These are phyloP conservation scores for Platyscapa corneri DNA, from an alignment of 1,140 invertebrate genomes.

Conservation along the genomic window DNA sequence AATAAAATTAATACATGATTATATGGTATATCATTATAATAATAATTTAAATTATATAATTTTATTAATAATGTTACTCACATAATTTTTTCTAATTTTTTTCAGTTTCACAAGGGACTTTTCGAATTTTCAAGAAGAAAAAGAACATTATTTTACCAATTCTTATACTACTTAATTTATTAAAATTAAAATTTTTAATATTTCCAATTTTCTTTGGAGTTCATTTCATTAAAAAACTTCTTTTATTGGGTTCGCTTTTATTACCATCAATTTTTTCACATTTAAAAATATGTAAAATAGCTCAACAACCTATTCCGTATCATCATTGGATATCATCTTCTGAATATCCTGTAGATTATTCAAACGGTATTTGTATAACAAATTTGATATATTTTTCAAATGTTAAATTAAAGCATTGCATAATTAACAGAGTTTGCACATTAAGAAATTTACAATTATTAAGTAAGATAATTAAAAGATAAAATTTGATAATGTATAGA, in stretches of 20 bases:
- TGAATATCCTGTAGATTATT: conserved; percentile 68
- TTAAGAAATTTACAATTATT: no score
- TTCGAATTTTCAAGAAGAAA: conserved; percentile 76
- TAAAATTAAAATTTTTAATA: conserved; percentile 79
- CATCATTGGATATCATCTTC: conserved; percentile 65
- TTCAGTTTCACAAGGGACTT: conserved; percentile 55
- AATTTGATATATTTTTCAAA: not conserved
- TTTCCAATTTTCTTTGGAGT: conserved; percentile 79
- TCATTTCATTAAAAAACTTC: conserved; percentile 81
- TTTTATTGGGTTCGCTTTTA: conserved; percentile 78
- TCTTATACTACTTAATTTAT: conserved; percentile 77
- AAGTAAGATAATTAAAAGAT: no score
- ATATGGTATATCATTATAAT: no score
- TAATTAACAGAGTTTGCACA: no score
- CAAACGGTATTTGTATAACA: conserved; percentile 60
- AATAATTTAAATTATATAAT: not conserved
- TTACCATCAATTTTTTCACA: conserved; percentile 78
- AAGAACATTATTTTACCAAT: conserved; percentile 78
- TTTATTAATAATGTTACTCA: not conserved
- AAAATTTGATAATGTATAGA: no score
- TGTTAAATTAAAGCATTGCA: no score
- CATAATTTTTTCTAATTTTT: not conserved
- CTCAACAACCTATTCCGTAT: conserved; percentile 60
- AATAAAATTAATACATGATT: no score
- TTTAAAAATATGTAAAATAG: conserved; percentile 79